These are phyloP conservation scores for Mesoclemmys tuberculata DNA, from an alignment of 2,113 vertebrate genomes.

Conservation along the genomic window DNA sequence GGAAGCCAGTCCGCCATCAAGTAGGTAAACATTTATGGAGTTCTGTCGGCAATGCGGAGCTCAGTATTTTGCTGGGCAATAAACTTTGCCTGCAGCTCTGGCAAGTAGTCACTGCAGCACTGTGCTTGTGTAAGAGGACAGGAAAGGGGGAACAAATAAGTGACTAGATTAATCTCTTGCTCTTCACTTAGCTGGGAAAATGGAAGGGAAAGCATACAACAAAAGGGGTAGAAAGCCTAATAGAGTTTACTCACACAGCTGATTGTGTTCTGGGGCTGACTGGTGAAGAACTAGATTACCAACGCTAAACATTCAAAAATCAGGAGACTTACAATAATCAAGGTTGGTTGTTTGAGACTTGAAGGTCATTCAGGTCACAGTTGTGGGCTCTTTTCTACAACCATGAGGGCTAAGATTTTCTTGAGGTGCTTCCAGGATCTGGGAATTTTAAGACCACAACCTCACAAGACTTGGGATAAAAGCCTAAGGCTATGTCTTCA, in stretches of 20 bases:
- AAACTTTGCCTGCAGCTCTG: background rate
- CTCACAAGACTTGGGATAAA: background rate
- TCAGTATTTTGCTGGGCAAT: background rate
- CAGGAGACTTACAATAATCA: background rate
- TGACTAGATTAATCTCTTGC: background rate
- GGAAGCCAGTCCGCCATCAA: too few relatives aligned
- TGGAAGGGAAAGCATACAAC: background rate
- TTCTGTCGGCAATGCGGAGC: too few relatives aligned
- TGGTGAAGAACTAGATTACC: background rate
- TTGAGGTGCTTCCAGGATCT: background rate
- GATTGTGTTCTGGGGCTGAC: background rate
- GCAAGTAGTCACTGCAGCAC: background rate
- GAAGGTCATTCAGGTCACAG: background rate
- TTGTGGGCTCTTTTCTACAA: background rate
- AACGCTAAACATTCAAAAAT: background rate
- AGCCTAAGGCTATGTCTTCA: too few relatives aligned
- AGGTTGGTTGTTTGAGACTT: background rate
- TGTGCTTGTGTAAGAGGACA: background rate
- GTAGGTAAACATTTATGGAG: too few relatives aligned
- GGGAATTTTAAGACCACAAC: background rate
- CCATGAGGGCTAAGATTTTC: background rate
- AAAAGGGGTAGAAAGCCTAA: background rate
- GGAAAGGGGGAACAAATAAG: background rate
- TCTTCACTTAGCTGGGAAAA: background rate
- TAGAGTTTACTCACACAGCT: background rate